Evolutionary conservation across 92 coral and sea anemone species (phyloP).

Genomic region (Pocillopora grandis): DNA sequence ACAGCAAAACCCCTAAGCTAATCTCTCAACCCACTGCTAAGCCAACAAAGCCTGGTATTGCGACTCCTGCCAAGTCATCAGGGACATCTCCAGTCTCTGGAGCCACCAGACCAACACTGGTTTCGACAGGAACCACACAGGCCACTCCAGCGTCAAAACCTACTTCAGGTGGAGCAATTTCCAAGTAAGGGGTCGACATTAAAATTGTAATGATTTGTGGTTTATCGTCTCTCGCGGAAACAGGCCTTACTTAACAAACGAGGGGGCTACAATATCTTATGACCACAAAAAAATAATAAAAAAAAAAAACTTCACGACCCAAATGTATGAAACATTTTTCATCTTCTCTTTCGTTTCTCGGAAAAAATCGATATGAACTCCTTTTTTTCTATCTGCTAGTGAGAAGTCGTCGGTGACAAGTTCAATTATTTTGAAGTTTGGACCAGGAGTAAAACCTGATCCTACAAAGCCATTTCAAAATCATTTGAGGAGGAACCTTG

Average conservation of each 20-base stretch:
- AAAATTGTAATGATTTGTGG: not conserved
- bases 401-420: slow-evolving; percentile 37
- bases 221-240: too few species aligned
- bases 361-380: not conserved
- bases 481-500: slow-evolving; percentile 61
- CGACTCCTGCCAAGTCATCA: slow-evolving; percentile 20
- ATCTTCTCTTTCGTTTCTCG: not conserved
- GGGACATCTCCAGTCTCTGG: too few species aligned
- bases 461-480: slow-evolving; percentile 81
- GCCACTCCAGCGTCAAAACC: slow-evolving; percentile 12
- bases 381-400: not conserved
- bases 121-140: slow-evolving; percentile 3
- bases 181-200: slow-evolving; percentile 14
- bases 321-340: too few species aligned
- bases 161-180: slow-evolving; percentile 3
- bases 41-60: slow-evolving; percentile 19
- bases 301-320: too few species aligned
- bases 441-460: slow-evolving; percentile 78
- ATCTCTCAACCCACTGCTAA: not conserved
- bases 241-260: too few species aligned
- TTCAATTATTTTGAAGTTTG: slow-evolving; percentile 65
- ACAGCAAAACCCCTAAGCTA: slow-evolving; percentile 2
- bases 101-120: slow-evolving; percentile 13
- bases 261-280: too few species aligned
- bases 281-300: too few species aligned